These are phyloP conservation scores for Sebastolobus altivelis DNA, from an alignment of 2,797 vertebrate genomes.

Conservation along the genomic window DNA sequence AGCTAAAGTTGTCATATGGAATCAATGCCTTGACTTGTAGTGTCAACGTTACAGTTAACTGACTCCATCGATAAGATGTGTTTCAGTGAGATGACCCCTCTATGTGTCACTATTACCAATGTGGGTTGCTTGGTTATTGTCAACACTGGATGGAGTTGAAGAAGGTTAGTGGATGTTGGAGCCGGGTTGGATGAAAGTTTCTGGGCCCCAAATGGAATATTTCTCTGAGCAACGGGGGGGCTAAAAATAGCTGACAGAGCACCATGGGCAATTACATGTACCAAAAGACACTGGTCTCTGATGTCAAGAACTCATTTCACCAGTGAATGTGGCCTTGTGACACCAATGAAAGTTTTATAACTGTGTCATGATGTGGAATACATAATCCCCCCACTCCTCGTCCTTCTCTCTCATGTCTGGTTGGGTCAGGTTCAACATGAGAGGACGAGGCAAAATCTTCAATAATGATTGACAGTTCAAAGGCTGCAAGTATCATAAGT, in stretches of 20 bases:
- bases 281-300: constrained; percentile 55
- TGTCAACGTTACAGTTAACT: too few species aligned
- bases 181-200: constrained; percentile 24
- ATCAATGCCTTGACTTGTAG: too few species aligned
- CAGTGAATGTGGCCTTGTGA: constrained; percentile 50
- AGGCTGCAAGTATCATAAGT: constrained; percentile 69
- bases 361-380: constrained; percentile 39
- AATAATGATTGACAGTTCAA: constrained; percentile 72
- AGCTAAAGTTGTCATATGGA: too few species aligned
- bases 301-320: constrained; percentile 58
- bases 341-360: constrained; percentile 58
- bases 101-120: neutral
- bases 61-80: neutral
- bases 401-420: constrained; percentile 79
- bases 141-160: constrained; percentile 22
- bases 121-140: constrained; percentile 1
- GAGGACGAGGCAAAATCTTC: constrained; percentile 86
- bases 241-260: constrained; percentile 51
- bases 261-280: constrained; percentile 57
- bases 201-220: constrained; percentile 25
- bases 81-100: neutral
- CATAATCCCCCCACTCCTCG: constrained; percentile 28
- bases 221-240: constrained; percentile 40
- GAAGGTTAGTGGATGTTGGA: constrained; percentile 34
- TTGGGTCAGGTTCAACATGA: constrained; percentile 89